Percentiles rank a stretch among this genome's conserved stretches.
These are phyloP conservation scores for Nothoprocta pentlandii DNA, from an alignment of 2,113 vertebrate species.

Conservation along the genomic window DNA sequence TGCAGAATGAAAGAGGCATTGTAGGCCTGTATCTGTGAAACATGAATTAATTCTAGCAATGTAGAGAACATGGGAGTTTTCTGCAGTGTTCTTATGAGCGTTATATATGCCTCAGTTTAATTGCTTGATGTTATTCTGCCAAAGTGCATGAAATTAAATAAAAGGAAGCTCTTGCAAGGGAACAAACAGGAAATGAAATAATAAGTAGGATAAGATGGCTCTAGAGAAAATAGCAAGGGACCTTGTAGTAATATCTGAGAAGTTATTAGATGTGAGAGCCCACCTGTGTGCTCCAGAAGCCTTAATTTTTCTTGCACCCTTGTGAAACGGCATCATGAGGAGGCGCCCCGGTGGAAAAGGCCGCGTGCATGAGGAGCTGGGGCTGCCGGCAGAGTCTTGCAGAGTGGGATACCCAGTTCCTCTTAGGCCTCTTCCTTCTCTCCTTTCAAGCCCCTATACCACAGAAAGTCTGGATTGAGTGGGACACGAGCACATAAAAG, in stretches of 20 bases:
- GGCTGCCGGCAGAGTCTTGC: not conserved
- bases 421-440: not conserved
- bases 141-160: conserved; percentile 41
- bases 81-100: not conserved
- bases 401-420: not conserved
- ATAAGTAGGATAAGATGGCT: conserved; percentile 19
- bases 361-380: not conserved
- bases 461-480: not conserved
- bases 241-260: conserved; percentile 35
- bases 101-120: conserved; percentile 15
- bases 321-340: not conserved
- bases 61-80: conserved; percentile 11
- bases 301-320: not conserved
- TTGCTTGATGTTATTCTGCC: conserved; percentile 41
- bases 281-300: conserved; percentile 21
- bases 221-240: not conserved
- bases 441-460: not conserved
- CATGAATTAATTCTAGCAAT: not conserved
- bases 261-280: conserved; percentile 48
- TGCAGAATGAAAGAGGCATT: conserved; percentile 3
- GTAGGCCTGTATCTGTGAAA: conserved; percentile 5
- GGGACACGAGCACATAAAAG: not conserved
- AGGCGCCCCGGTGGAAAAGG: not conserved
- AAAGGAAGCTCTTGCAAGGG: not conserved
- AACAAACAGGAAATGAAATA: conserved; percentile 61